phyloP scores from a whole-genome alignment of 2,113 vertebrate genomes.

The Scartelaos histophorus region DNA sequence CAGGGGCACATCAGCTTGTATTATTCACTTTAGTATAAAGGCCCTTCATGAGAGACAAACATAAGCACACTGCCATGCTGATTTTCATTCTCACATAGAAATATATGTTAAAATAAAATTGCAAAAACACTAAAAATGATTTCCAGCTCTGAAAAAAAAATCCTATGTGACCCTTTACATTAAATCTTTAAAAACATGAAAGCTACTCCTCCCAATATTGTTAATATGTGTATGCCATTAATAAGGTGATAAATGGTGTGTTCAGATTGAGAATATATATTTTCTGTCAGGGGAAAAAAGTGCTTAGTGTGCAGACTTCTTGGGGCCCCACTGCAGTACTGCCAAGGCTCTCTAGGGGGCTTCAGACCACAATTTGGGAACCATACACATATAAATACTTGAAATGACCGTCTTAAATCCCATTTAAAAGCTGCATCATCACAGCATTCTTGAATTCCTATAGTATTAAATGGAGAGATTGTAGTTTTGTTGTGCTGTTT shows the following conservation, averaged over 20 bases:
- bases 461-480: too few relatives aligned
- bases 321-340: neutral
- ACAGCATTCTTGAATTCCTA: too few relatives aligned
- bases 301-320: neutral
- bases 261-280: neutral
- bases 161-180: neutral
- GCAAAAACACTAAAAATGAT: too few relatives aligned
- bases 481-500: too few relatives aligned
- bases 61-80: neutral
- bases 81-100: too few relatives aligned
- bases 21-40: neutral
- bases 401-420: too few relatives aligned
- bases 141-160: too few relatives aligned
- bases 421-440: too few relatives aligned
- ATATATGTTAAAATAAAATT: too few relatives aligned
- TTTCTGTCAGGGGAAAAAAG: neutral
- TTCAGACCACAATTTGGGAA: neutral
- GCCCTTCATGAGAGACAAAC: too few relatives aligned
- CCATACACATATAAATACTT: neutral
- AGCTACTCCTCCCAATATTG: too few relatives aligned
- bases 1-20: neutral
- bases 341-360: neutral
- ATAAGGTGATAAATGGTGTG: neutral
- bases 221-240: neutral
- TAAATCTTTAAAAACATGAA: neutral